Base-by-base conservation (phyloP, 2,888 invertebrate genomes). In the Tinea semifulvella region DNA sequence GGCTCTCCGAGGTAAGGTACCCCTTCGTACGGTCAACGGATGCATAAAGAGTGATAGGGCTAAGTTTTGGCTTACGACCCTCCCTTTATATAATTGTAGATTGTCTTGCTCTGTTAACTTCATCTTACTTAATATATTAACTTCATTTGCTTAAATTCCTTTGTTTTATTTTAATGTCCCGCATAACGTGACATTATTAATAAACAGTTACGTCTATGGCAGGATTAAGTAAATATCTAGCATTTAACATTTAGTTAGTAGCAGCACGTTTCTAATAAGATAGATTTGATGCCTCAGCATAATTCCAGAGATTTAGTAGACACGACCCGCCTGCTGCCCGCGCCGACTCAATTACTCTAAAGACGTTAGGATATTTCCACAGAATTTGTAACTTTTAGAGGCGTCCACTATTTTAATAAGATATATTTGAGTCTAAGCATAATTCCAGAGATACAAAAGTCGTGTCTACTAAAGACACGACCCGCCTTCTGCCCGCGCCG, bases 291-390 rank as follows among this genome's bases (percentile, higher is more conserved):
- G 31, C 14, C 31, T 13, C 31, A 31, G 31, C 31, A 31, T 31
- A 31, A 31, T 31, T 31, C 31, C 31, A 6, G 31, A 31, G 31
- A 31, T 31, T 31, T 31, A 31, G 31, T 31, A n/a, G 31, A 31
- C 13, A 26, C 10, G 26, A 26, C 31, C 31, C 13, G 31, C 31
- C 14, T n/a, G 31, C 31, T 31, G 31, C 31, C 31, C 31, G 31
- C 31, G 31, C 14, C 31, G 31, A 31, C 31, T 31, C 31, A 31
- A 31, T 31, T 31, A 31, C 31, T 31, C 31, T 31, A 31, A 13
- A 31, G 31, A 31, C 31, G 31, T 31, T 31, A 31, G 31, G 31
- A 31, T 14, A 31, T 31, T 31, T 14, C 31, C 14, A 31, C 6
- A 31, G 31, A 31, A 14, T 7, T 31, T 3, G n/a, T 31, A 31